Conservation (phyloP, 2,797 vertebrate species). For the Chromis chromis region DNA sequence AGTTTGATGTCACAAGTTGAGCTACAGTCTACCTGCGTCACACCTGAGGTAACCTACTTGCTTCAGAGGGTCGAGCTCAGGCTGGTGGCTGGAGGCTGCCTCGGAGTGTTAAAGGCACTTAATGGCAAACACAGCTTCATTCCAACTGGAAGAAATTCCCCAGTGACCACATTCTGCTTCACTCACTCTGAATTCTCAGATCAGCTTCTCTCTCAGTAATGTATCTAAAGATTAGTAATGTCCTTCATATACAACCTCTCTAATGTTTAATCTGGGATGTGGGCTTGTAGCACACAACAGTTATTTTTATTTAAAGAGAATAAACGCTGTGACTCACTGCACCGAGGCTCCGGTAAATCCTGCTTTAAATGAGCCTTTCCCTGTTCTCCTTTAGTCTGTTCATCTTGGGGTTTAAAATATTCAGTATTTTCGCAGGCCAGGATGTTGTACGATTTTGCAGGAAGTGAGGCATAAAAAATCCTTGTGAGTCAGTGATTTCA, state of each 20-base stretch:
- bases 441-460: slow-evolving; percentile 64
- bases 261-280: no score
- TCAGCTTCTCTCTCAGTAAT: background rate
- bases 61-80: background rate
- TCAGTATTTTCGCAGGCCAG: slow-evolving; percentile 75
- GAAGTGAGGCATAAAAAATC: slow-evolving; percentile 74
- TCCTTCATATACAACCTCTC: slow-evolving; percentile 19
- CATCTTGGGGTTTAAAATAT: slow-evolving; percentile 81
- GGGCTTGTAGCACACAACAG: background rate
- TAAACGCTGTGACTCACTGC: background rate
- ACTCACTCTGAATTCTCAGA: slow-evolving; percentile 3
- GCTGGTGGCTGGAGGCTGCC: slow-evolving; percentile 12
- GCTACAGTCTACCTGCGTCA: background rate
- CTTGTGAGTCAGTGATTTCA: slow-evolving; percentile 84
- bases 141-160: slow-evolving; percentile 25
- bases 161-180: slow-evolving; percentile 15
- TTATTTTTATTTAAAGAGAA: slow-evolving; percentile 7
- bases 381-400: slow-evolving; percentile 57
- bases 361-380: slow-evolving; percentile 55
- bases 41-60: background rate
- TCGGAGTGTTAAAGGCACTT: slow-evolving; percentile 23
- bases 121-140: slow-evolving; percentile 17
- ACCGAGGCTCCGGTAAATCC: slow-evolving; percentile 21
- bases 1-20: background rate
- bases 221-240: background rate